Percentiles rank a stretch among this genome's conserved stretches.
Conservation (phyloP, 2,888 invertebrate species). For the Dryadula phaetusa region DNA sequence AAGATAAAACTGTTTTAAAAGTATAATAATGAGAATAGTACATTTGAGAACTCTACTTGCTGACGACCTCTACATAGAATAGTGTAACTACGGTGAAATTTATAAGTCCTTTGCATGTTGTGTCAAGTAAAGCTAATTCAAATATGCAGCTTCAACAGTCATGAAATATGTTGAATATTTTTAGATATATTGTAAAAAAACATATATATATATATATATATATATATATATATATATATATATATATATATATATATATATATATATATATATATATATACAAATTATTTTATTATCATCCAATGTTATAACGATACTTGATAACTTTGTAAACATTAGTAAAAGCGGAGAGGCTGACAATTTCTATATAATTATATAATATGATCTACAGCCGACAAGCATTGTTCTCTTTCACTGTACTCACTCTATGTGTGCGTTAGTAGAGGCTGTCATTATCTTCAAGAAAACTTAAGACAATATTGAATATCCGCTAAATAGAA, state of each 20-base stretch:
- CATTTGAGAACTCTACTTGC: background rate
- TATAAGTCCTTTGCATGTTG: background rate
- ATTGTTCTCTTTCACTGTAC: background rate
- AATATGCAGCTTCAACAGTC: background rate
- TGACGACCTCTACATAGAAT: background rate
- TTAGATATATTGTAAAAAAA: too few species aligned
- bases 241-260: background rate
- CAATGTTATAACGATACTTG: background rate
- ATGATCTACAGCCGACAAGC: background rate
- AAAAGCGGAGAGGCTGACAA: background rate
- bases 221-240: background rate
- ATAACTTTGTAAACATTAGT: background rate
- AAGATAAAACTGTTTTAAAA: slow-evolving; percentile 13
- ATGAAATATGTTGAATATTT: background rate
- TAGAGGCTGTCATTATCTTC: slow-evolving; percentile 16
- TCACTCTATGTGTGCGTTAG: background rate
- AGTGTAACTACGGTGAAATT: background rate
- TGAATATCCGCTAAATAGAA: slow-evolving; percentile 40
- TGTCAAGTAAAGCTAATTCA: too few species aligned
- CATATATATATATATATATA: too few species aligned
- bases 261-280: background rate
- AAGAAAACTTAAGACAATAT: slow-evolving; percentile 37
- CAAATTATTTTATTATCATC: too few species aligned
- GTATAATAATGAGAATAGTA: slow-evolving; percentile 7
- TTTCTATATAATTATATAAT: slow-evolving; percentile 12